Conservation (phyloP, 2,888 invertebrate genomes). For the Sesamia inferens region DNA sequence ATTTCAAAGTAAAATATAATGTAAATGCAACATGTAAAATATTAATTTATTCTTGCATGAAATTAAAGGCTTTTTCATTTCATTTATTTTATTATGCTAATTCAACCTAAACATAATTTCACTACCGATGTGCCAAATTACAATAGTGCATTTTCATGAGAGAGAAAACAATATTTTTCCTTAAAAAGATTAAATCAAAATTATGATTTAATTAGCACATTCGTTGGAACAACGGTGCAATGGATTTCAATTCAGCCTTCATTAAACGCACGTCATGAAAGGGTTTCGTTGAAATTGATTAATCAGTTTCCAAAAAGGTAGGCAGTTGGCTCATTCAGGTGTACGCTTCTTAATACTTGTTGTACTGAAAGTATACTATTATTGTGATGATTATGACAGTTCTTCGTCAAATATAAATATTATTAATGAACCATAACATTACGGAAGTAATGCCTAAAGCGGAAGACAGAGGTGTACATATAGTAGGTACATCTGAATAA, state of each 20-base stretch:
- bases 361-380: background rate
- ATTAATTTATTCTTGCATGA: no score
- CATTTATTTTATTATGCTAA: no score
- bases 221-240: background rate
- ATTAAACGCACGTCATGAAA: conserved; percentile 6
- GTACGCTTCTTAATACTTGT: background rate
- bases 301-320: background rate
- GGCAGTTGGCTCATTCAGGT: background rate
- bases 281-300: conserved; percentile 31
- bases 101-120: background rate
- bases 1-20: no score
- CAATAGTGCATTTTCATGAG: background rate
- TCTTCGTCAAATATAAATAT: background rate
- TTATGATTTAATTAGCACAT: background rate
- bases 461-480: no score
- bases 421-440: background rate
- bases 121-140: background rate
- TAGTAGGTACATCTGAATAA: no score
- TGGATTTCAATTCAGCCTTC: conserved; percentile 26
- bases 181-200: background rate
- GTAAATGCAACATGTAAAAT: no score
- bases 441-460: background rate
- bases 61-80: no score
- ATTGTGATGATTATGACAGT: background rate
- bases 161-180: background rate